These are phyloP conservation scores for Netelia fuscicornis DNA, from an alignment of 2,888 invertebrate species.

Conservation along the genomic window DNA sequence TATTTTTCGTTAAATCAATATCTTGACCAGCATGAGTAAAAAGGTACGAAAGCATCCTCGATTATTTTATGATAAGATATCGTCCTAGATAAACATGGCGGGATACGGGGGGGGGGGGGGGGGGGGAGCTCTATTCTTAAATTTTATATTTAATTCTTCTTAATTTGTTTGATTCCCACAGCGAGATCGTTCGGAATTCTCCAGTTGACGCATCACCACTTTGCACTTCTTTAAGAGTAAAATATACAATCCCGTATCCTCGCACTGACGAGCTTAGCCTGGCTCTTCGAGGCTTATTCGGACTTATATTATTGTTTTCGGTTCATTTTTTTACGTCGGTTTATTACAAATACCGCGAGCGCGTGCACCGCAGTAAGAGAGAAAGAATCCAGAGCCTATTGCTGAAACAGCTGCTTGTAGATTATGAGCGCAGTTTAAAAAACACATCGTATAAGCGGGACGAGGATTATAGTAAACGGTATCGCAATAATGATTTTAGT, in stretches of 20 bases:
- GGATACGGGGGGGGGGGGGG: too few species aligned
- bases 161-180: neutral
- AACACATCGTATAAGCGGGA: slow-evolving; percentile 11
- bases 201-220: slow-evolving; percentile 63
- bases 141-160: neutral
- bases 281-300: slow-evolving; percentile 63
- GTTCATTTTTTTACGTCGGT: slow-evolving; percentile 44
- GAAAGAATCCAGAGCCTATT: slow-evolving; percentile 46
- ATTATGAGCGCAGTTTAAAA: slow-evolving; percentile 49
- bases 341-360: slow-evolving; percentile 37
- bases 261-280: slow-evolving; percentile 67
- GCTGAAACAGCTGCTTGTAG: slow-evolving; percentile 66
- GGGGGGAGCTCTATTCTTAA: too few species aligned
- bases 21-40: neutral
- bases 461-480: neutral
- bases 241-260: slow-evolving; percentile 45
- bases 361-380: slow-evolving; percentile 63
- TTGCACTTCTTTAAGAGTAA: slow-evolving; percentile 65
- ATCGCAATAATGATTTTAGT: neutral
- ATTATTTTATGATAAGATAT: too few species aligned
- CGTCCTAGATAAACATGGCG: too few species aligned
- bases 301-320: slow-evolving; percentile 1
- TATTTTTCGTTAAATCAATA: too few species aligned
- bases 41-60: neutral
- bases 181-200: slow-evolving; percentile 67